Evolutionary conservation across 2,113 vertebrate species (phyloP), one percentile per base, ranked within the genome.

Genomic region (Azemiops feae): DNA sequence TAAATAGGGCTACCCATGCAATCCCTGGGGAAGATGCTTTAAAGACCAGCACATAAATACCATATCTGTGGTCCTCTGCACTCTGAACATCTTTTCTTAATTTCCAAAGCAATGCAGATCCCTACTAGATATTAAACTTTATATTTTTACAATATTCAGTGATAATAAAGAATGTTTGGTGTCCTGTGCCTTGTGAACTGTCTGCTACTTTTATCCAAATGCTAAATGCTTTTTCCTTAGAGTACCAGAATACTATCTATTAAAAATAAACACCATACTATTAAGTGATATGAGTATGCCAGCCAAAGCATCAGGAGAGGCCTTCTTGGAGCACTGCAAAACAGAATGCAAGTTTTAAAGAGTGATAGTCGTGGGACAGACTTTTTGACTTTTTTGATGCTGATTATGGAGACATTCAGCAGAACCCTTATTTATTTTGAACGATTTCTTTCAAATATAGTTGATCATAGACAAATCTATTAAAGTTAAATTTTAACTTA

Each of bases 311-410:
- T 23, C 3, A 10, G 34, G 27, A 23, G 85, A 30, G 45, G 58
- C 16, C 16, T 39, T 39, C 60, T 94, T 60, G 85, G 91, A 95
- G 95, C 96, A 96, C 96, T 89, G 95, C 93, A 96, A 97, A 97
- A 55, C 85, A 92, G 92, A 52, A 92, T 88, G 10, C 22, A 85
- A 85, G 3, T 14, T 91, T 55, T 85, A 91, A 14, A 18, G 4
- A 57, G 27, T 22, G 3, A 14, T 43, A 3, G 7, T 91, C 39
- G 22, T 1, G 8, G 18, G 27, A 55, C 4, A 85, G 23, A 53
- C 52, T 22, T 7, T 22, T 69, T 30, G 30, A 74, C 30, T 81
- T 81, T 39, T 81, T 22, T 3, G 18, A 43, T 89, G 20, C 5
- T 34, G 16, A 53, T 53, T 58, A 91, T 20, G 53, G 11, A 53